Evolutionary conservation across 2,113 vertebrate genomes (phyloP).

Genomic region (Atherinomorus stipes): DNA sequence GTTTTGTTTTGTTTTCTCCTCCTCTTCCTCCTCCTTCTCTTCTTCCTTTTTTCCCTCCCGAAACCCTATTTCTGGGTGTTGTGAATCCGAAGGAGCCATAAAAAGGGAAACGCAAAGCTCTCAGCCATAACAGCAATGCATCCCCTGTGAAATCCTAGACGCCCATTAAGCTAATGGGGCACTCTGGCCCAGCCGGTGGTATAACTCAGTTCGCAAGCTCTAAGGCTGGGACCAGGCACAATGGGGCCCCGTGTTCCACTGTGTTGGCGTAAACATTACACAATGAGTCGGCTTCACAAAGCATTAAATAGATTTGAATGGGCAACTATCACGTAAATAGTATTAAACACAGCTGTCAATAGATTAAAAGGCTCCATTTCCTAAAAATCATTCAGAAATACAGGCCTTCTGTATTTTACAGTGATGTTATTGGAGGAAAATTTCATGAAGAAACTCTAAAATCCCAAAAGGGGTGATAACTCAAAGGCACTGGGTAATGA

Average conservation of each 20-base stretch:
- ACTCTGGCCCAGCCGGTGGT: constrained; percentile 77
- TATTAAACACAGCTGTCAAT: constrained; percentile 74
- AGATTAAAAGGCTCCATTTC: constrained; percentile 31
- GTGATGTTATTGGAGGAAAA: not conserved
- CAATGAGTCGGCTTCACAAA: constrained; percentile 72
- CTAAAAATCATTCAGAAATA: constrained; percentile 34
- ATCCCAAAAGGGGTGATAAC: not conserved
- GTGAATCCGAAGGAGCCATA: constrained; percentile 82
- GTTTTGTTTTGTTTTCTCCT: constrained; percentile 74
- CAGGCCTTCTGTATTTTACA: constrained; percentile 10
- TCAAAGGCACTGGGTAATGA: not conserved
- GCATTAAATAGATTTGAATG: constrained; percentile 73
- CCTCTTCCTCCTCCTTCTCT: constrained; percentile 30
- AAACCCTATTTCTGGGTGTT: constrained; percentile 75
- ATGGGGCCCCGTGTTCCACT: constrained; percentile 61
- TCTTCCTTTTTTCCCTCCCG: constrained; percentile 27
- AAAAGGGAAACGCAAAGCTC: constrained; percentile 80
- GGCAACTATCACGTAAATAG: constrained; percentile 65
- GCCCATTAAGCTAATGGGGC: constrained; percentile 86
- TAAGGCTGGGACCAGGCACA: constrained; percentile 51
- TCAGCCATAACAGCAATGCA: constrained; percentile 83
- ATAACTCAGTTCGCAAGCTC: constrained; percentile 66
- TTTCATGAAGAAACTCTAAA: not conserved
- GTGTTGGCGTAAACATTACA: constrained; percentile 80
- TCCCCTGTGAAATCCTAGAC: constrained; percentile 84